Evolutionary conservation across 2,797 vertebrate genomes (phyloP), one percentile per base, ranked within the genome.

Genomic region (Micromesistius poutassou): DNA sequence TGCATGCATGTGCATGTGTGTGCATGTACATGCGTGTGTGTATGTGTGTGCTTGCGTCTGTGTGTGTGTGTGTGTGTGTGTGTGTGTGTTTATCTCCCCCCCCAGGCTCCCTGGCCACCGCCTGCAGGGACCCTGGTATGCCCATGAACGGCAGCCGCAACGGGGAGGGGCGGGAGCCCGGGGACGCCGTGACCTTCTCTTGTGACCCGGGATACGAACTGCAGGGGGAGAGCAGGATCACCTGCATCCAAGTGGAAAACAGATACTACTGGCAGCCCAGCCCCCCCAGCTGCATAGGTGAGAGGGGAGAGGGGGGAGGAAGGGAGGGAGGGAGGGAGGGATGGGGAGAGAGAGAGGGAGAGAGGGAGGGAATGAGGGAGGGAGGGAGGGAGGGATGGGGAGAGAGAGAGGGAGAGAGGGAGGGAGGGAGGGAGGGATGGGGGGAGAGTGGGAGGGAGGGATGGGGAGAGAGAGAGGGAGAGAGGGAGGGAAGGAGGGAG

Each of bases 211-310:
- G 98, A 80, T 99, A 99, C 91, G 96, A 98, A 86, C 94, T 98
- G 83, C 97, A 97, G 93, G 98, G 96, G 81, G 96, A 98, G 81
- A 96, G 95, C 86, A 95, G 93, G 91, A 99, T 99, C 95, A 98
- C 97, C 91, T 99, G 98, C 91, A 98, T 99, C 91, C 98, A 98
- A 93, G 97, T 98, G 93, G 97, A 99, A 95, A 98, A 98, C 91
- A 94, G 98, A 87, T 99, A 97, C 95, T 99, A 97, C 95, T 99
- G 98, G 97, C 97, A 98, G 90, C 98, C 98, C 88, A 98, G 95
- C 90, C 98, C 97, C 85, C 97, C 97, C 78, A 95, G 96, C 80
- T 99, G 98, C 94, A 98, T 98, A 82, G 97, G 98, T 99, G 13
- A 76, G 78, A 76, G 36, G 76, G 62, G 4, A 36, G 76, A 28